Evolutionary conservation across 1,140 invertebrate species (phyloP).

Genomic region (Asbolus verrucosus): DNA sequence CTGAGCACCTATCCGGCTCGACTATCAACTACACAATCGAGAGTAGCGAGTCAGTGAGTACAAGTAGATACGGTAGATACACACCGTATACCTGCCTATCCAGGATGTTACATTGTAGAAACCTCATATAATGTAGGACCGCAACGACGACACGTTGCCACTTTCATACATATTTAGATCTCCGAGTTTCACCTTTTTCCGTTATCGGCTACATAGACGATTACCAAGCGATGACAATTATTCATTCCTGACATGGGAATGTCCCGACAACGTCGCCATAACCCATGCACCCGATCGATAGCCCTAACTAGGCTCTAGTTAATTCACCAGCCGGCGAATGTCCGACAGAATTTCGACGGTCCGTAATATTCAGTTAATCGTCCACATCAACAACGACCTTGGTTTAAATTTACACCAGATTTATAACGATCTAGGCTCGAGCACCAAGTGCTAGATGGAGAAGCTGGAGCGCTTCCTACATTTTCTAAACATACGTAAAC

Average conservation of each 20-base stretch:
- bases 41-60: slow-evolving; percentile 43
- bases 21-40: slow-evolving; percentile 58
- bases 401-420: slow-evolving; percentile 52
- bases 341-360: slow-evolving; percentile 29
- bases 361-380: slow-evolving; percentile 31
- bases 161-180: slow-evolving; percentile 45
- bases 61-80: slow-evolving; percentile 30
- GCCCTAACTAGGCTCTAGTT: slow-evolving; percentile 7
- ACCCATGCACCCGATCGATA: slow-evolving; percentile 19
- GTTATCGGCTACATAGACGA: too few relatives aligned
- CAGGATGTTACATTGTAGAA: slow-evolving; percentile 25
- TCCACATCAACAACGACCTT: slow-evolving; percentile 50
- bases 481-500: slow-evolving; percentile 5
- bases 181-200: slow-evolving; percentile 6
- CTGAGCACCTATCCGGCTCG: slow-evolving; percentile 56
- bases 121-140: slow-evolving; percentile 8
- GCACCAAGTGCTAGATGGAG: slow-evolving; percentile 30
- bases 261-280: neutral
- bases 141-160: slow-evolving; percentile 18
- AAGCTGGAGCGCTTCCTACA: slow-evolving; percentile 28
- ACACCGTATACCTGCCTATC: slow-evolving; percentile 13
- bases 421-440: slow-evolving; percentile 42
- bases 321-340: slow-evolving; percentile 3
- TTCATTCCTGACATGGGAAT: slow-evolving; percentile 16
- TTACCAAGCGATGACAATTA: neutral